A percentile compares a stretch with the other conserved stretches of the same genome.
phyloP scores from a whole-genome alignment of 2,113 vertebrate genomes.

The Mormyrus lacerda region DNA sequence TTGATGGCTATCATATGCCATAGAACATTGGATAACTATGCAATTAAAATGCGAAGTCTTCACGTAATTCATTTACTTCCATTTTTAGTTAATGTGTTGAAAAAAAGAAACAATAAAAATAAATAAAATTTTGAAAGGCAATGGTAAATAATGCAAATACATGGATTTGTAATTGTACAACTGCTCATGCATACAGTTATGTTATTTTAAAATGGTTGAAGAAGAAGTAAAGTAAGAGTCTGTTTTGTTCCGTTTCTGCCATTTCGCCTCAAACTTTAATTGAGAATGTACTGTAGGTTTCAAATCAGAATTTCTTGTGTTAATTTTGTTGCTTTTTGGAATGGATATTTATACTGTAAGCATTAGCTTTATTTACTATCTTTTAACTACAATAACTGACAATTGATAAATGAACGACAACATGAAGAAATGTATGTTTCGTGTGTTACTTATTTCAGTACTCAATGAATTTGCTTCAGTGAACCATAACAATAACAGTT shows the following conservation, averaged over 20 bases:
- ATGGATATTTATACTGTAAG: neutral
- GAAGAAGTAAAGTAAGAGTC: neutral
- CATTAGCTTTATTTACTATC: neutral
- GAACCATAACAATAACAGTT: neutral
- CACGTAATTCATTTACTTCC: neutral
- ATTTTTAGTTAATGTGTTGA: neutral
- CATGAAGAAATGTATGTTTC: neutral
- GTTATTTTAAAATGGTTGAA: neutral
- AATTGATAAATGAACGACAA: neutral
- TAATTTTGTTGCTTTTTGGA: neutral
- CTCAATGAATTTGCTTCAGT: neutral
- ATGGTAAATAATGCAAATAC: neutral
- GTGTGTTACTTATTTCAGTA: neutral
- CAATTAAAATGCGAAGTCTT: neutral
- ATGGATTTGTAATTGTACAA: neutral
- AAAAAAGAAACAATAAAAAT: neutral
- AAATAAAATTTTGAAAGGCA: neutral
- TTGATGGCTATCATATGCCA: neutral
- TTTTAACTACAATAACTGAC: neutral
- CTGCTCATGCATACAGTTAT: neutral
- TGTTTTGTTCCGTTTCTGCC: neutral
- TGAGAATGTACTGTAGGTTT: neutral
- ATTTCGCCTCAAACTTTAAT: neutral
- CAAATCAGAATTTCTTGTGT: neutral
- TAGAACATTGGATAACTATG: neutral